Conservation (phyloP, 2,888 invertebrate genomes). For the Aspidiotus destructor region DNA sequence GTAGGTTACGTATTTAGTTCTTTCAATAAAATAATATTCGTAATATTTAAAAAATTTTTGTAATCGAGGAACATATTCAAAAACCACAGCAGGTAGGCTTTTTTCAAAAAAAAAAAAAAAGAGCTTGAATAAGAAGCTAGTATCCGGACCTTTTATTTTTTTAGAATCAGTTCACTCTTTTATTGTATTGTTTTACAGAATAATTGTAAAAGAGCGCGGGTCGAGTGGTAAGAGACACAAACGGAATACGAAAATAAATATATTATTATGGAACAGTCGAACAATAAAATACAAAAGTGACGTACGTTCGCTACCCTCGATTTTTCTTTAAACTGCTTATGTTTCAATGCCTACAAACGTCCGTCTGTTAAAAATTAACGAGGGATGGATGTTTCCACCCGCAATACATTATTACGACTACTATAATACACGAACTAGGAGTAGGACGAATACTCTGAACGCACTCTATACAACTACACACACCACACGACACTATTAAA, state of each 20-base stretch:
- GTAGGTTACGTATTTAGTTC: too few species aligned
- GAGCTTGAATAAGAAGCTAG: slow-evolving; percentile 28
- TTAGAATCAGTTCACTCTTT: slow-evolving; percentile 31
- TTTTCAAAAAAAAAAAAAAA: slow-evolving; percentile 7
- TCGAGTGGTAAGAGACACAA: slow-evolving; percentile 15
- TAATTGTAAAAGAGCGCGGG: slow-evolving; percentile 19
- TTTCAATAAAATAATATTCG: too few species aligned
- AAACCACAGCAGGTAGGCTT: slow-evolving; percentile 31
- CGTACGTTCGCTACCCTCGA: slow-evolving; percentile 31
- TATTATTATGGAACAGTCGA: slow-evolving; percentile 32
- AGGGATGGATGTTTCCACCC: slow-evolving; percentile 32
- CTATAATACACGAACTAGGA: too few species aligned
- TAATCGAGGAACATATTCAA: slow-evolving; percentile 18
- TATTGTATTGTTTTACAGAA: slow-evolving; percentile 27
- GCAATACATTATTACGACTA: slow-evolving; percentile 8
- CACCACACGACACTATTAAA: too few species aligned
- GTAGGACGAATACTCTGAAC: too few species aligned
- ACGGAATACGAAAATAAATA: slow-evolving; percentile 26
- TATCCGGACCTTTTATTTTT: slow-evolving; percentile 31
- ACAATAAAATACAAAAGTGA: slow-evolving; percentile 33
- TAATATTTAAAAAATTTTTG: slow-evolving; percentile 6
- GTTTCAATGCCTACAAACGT: slow-evolving; percentile 33
- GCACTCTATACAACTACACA: too few species aligned
- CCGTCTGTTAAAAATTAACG: slow-evolving; percentile 31
- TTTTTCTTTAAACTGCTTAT: slow-evolving; percentile 27